Evolutionary conservation across 2,888 invertebrate species (phyloP).

Genomic region (Loripinus fragilis): DNA sequence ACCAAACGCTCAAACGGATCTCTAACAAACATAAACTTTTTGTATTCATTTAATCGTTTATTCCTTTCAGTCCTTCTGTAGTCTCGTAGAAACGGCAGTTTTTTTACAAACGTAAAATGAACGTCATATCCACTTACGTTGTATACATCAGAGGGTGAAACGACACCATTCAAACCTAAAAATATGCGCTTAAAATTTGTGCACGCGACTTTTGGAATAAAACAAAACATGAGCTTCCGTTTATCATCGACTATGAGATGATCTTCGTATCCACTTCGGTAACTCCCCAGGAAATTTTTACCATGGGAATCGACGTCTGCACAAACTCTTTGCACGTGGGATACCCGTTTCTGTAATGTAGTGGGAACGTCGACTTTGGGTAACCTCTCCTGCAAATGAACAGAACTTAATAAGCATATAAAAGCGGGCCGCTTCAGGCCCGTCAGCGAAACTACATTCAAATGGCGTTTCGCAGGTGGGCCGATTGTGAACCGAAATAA

Average conservation of each 20-base stretch:
- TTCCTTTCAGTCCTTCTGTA: conserved; percentile 85
- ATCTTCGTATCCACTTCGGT: conserved; percentile 28
- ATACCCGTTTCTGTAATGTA: neutral
- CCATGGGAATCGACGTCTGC: too few species aligned
- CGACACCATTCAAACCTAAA: conserved; percentile 89
- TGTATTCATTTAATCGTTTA: conserved; percentile 89
- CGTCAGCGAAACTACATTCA: too few species aligned
- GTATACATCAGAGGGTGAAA: conserved; percentile 59
- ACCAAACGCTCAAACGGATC: conserved; percentile 95
- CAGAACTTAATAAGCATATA: too few species aligned
- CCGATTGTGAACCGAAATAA: too few species aligned
- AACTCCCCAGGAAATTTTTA: neutral
- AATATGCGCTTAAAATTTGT: conserved; percentile 97
- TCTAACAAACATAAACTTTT: conserved; percentile 93
- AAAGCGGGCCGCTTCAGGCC: too few species aligned
- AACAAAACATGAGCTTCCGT: conserved; percentile 95
- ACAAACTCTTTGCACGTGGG: neutral
- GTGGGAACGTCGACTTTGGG: too few species aligned
- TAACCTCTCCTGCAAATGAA: too few species aligned
- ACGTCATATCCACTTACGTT: conserved; percentile 66
- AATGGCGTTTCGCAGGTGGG: too few species aligned
- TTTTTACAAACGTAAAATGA: conserved; percentile 62
- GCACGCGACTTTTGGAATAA: conserved; percentile 95
- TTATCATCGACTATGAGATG: conserved; percentile 88
- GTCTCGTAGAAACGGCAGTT: conserved; percentile 63